These are phyloP conservation scores for Elgaria multicarinata DNA, from an alignment of 2,113 vertebrate genomes.

Conservation along the genomic window DNA sequence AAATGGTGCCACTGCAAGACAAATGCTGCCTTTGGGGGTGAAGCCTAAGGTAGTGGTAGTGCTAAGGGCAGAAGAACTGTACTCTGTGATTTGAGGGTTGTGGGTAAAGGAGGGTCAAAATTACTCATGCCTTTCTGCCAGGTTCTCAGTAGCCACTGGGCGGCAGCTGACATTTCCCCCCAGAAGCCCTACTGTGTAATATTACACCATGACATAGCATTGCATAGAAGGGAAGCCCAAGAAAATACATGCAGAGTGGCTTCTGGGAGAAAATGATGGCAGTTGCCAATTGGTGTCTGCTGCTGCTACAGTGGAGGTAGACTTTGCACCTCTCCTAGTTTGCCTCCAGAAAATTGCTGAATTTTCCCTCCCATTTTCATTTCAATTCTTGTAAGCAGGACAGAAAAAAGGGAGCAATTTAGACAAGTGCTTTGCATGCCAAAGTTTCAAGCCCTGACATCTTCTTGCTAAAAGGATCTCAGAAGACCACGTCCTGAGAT, in stretches of 20 bases:
- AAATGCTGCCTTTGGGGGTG: conserved; percentile 7
- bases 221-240: no score
- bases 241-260: neutral
- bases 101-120: neutral
- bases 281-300: no score
- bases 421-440: no score
- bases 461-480: no score
- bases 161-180: neutral
- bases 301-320: no score
- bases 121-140: neutral
- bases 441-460: no score
- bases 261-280: neutral
- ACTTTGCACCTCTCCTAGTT: no score
- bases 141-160: neutral
- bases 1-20: neutral
- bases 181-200: neutral
- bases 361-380: no score
- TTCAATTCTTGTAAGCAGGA: no score
- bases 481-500: no score
- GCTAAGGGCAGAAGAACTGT: neutral
- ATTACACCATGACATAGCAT: neutral
- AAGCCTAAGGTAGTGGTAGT: neutral
- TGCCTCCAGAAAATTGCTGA: no score
- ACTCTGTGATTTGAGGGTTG: neutral
- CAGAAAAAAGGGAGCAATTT: no score